These are phyloP conservation scores for Chascanopsetta lugubris DNA, from an alignment of 2,113 vertebrate species.

Conservation along the genomic window DNA sequence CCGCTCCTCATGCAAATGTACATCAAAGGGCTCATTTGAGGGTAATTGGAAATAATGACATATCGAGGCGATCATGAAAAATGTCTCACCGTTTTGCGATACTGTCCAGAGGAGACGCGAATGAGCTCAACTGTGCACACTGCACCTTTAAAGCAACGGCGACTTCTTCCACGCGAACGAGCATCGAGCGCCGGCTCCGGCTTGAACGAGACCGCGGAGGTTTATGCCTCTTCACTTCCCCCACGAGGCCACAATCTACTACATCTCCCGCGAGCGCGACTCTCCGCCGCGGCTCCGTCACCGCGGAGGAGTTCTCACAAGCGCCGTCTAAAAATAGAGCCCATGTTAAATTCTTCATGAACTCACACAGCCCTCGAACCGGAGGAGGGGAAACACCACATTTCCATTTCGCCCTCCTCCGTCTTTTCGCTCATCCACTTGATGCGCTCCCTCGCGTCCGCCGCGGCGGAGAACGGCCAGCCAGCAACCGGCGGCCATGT, in stretches of 20 bases:
- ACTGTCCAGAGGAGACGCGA: no score
- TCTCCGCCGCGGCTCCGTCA: constrained; percentile 31
- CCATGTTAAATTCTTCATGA: constrained; percentile 77
- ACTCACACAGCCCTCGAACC: constrained; percentile 46
- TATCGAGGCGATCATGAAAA: no score
- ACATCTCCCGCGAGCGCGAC: constrained; percentile 31
- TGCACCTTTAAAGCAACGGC: no score
- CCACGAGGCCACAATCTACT: constrained; percentile 37
- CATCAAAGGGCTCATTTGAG: no score
- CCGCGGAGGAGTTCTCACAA: constrained; percentile 60
- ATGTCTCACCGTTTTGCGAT: no score
- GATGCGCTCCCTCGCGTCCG: constrained; percentile 43
- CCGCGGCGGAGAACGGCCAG: constrained; percentile 9
- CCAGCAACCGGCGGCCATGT: constrained; percentile 19
- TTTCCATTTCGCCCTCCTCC: constrained; percentile 57
- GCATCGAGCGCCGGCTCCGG: neutral
- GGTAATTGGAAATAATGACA: no score
- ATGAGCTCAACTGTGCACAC: no score
- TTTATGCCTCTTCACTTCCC: constrained; percentile 50
- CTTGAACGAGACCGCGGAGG: constrained; percentile 41
- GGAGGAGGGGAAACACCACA: constrained; percentile 40
- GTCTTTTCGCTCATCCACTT: constrained; percentile 42
- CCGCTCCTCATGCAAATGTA: no score
- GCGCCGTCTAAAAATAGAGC: constrained; percentile 71
- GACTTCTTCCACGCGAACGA: no score